phyloP scores from a whole-genome alignment of 2,113 vertebrate genomes.

The Amazona vittata region DNA sequence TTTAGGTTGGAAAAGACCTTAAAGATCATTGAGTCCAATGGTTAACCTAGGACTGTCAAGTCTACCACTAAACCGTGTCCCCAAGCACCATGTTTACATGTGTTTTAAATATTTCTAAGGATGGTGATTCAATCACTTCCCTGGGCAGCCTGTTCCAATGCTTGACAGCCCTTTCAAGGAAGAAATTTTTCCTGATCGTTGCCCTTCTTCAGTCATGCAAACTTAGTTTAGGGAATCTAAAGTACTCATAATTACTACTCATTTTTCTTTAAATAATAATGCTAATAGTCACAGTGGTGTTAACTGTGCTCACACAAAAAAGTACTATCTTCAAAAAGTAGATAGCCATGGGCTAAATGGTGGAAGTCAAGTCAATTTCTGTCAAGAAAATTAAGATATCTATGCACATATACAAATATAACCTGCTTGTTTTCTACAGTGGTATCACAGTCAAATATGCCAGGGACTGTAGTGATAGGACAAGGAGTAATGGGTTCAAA shows the following conservation, averaged over 20 bases:
- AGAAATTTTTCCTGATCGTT: neutral
- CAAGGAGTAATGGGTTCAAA: too few relatives aligned
- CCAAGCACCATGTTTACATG: neutral
- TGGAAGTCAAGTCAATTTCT: neutral
- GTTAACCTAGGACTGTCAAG: fast-evolving
- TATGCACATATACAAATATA: neutral
- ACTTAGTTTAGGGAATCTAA: neutral
- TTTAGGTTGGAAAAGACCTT: neutral
- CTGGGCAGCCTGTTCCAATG: neutral
- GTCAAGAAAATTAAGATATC: neutral
- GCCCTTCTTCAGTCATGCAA: neutral
- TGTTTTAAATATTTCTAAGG: neutral
- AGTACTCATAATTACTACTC: neutral
- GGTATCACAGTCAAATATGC: neutral
- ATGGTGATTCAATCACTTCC: neutral
- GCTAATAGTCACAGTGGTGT: neutral
- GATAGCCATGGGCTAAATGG: neutral
- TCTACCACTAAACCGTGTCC: neutral
- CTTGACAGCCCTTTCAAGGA: neutral
- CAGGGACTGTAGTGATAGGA: neutral
- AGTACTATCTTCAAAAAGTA: neutral
- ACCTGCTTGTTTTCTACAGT: neutral
- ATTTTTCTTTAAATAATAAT: neutral
- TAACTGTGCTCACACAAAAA: neutral
- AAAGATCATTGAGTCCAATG: fast-evolving